Evolutionary conservation across 2,797 vertebrate genomes (phyloP).

Genomic region (Trachurus trachurus): DNA sequence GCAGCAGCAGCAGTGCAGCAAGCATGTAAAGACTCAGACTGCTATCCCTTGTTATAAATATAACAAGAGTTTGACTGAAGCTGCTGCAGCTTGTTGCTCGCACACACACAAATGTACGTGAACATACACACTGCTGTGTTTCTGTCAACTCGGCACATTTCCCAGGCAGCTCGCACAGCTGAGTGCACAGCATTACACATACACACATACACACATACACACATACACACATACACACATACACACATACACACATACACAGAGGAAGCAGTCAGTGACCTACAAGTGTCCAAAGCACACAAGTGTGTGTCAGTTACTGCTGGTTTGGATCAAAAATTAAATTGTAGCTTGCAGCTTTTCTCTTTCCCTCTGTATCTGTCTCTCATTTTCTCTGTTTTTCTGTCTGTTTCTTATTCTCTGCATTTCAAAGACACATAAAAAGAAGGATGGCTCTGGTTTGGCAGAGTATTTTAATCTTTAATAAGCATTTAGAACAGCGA

Average conservation of each 20-base stretch:
- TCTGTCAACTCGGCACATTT: constrained; percentile 88
- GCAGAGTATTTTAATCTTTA: constrained; percentile 77
- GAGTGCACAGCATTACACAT: constrained; percentile 71
- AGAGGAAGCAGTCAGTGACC: constrained; percentile 71
- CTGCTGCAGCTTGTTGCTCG: constrained; percentile 75
- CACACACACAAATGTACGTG: constrained; percentile 30
- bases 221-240: constrained; percentile 28
- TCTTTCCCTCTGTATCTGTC: constrained; percentile 9
- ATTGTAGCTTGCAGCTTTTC: constrained; percentile 68
- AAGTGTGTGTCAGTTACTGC: constrained; percentile 74
- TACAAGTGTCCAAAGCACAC: constrained; percentile 82
- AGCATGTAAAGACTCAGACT: constrained; percentile 56
- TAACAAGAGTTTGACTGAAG: constrained; percentile 76
- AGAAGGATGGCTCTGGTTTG: constrained; percentile 46
- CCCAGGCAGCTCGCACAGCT: constrained; percentile 78
- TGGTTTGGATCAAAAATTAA: constrained; percentile 77
- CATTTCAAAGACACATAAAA: constrained; percentile 60
- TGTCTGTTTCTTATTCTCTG: constrained; percentile 39
- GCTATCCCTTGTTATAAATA: constrained; percentile 73
- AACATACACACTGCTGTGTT: constrained; percentile 65
- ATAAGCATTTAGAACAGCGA: constrained; percentile 76
- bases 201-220: constrained; percentile 17
- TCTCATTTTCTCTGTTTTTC: constrained; percentile 3
- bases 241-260: constrained; percentile 33
- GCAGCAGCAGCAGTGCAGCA: constrained; percentile 53